These are phyloP conservation scores for Cataglyphis rosenhaueri DNA, from an alignment of 2,888 invertebrate species.

Conservation along the genomic window DNA sequence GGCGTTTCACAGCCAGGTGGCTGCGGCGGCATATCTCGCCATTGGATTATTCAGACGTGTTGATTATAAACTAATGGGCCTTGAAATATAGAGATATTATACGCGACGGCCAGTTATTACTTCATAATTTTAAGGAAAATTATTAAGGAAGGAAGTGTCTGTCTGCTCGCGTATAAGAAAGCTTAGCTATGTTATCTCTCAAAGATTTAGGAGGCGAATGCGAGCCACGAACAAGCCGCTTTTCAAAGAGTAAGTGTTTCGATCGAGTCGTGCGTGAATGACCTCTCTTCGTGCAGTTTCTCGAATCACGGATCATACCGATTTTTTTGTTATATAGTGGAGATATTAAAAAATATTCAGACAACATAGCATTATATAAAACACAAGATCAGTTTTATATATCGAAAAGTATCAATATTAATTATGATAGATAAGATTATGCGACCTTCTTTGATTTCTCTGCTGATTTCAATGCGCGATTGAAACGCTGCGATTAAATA, in stretches of 20 bases:
- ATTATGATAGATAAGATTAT: neutral
- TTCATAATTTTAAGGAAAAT: constrained; percentile 82
- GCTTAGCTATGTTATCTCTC: constrained; percentile 81
- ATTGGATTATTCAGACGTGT: constrained; percentile 81
- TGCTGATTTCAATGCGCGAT: neutral
- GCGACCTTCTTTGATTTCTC: neutral
- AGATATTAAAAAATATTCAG: neutral
- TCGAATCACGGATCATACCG: constrained; percentile 47
- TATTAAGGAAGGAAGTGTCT: constrained; percentile 83
- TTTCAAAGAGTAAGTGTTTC: constrained; percentile 66
- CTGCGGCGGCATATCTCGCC: constrained; percentile 75
- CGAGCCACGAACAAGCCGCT: constrained; percentile 72
- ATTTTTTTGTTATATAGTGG: neutral
- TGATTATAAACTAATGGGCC: constrained; percentile 84
- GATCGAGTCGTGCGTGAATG: constrained; percentile 55
- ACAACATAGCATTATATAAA: neutral
- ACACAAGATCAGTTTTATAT: neutral
- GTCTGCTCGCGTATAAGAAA: constrained; percentile 82
- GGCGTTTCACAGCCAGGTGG: constrained; percentile 78
- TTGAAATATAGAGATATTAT: constrained; percentile 85
- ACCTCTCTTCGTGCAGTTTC: constrained; percentile 59
- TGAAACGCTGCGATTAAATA: constrained; percentile 14
- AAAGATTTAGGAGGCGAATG: constrained; percentile 78
- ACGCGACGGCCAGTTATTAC: constrained; percentile 80
- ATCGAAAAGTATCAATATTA: neutral